Percentiles rank a stretch among this genome's conserved stretches.
phyloP scores from a whole-genome alignment of 2,888 invertebrate genomes.

The Malachius bipustulatus region DNA sequence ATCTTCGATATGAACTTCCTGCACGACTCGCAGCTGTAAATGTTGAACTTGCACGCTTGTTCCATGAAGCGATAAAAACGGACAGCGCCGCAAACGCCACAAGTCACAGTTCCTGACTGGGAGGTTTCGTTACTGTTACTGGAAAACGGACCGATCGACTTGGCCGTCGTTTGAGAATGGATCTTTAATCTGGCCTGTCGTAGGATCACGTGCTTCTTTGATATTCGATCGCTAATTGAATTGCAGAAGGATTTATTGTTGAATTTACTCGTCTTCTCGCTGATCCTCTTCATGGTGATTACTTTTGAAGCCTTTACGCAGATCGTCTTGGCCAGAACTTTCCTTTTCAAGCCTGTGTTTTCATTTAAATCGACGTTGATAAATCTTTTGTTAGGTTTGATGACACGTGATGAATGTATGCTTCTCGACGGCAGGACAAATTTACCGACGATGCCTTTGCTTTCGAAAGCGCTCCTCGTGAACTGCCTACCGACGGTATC shows the following conservation, averaged over 20 bases:
- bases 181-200: conserved; percentile 56
- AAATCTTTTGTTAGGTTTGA: conserved; percentile 79
- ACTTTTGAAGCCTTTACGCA: conserved; percentile 14
- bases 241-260: conserved; percentile 31
- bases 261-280: conserved; percentile 19
- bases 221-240: conserved; percentile 35
- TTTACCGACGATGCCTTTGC: conserved; percentile 39
- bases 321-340: conserved; percentile 26
- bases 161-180: conserved; percentile 37
- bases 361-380: conserved; percentile 46
- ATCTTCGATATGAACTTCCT: conserved; percentile 77
- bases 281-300: conserved; percentile 16
- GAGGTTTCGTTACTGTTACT: conserved; percentile 38
- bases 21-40: conserved; percentile 76
- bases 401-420: conserved; percentile 74
- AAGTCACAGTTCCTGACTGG: conserved; percentile 55
- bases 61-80: conserved; percentile 64
- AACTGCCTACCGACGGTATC: not conserved
- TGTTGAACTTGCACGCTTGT: conserved; percentile 73
- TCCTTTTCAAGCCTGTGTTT: conserved; percentile 31
- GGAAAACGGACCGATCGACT: conserved; percentile 58
- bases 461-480: conserved; percentile 2
- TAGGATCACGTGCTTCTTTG: conserved; percentile 44
- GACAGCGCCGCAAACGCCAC: conserved; percentile 69
- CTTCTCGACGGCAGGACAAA: conserved; percentile 72